Base-by-base conservation (phyloP, 2,797 vertebrate genomes). In the Helostoma temminkii region DNA sequence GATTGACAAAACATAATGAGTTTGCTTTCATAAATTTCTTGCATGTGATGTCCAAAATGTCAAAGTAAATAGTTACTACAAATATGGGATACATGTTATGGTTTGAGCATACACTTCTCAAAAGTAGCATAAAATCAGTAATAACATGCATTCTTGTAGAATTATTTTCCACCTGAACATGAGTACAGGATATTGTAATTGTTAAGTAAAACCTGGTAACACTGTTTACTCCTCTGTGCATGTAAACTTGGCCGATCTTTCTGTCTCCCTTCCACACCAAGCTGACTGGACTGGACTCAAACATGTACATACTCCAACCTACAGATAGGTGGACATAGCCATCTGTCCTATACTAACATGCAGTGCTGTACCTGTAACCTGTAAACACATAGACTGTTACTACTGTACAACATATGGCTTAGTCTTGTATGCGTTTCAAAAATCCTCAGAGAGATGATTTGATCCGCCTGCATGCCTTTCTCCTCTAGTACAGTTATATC, bases 381-480 rank as follows among this genome's bases (percentile, higher is more conserved):
- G 71, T 76, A 71, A 83, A 80, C 61, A 71, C 64, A 37, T 68
- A 76, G 59, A 84, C 84, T 74, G 75, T 83, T 84, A 81, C 37
- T 34, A 24, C 79, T 70, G 71, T 73, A 76, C 63, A 57, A 84
- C 65, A 54, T 1, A 37, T 70, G 69, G 32, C 70, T 81, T 65
- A 69, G 74, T 85, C 76, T 66, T 72, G 74, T 78, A 46, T 9
- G 69, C 58, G 73, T 80, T 74, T 85, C 71, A 6, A 55, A n/a
- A 69, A 50, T 70, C 58, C 47, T 66, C 69, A 0, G 1, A 52
- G 63, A 48, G 71, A 75, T 9, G 47, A 63, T 81, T 70, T 55
- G 74, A 85, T 79, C 72, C 39, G 65, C 80, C 81, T 78, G 77
- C 87, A 86, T 83, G 87, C 61, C 67, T 74, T 62, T 48, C 49